A percentile compares a stretch with the other conserved stretches of the same genome.
These are phyloP conservation scores for Molorchus minor DNA, from an alignment of 2,888 invertebrate species.

Conservation along the genomic window DNA sequence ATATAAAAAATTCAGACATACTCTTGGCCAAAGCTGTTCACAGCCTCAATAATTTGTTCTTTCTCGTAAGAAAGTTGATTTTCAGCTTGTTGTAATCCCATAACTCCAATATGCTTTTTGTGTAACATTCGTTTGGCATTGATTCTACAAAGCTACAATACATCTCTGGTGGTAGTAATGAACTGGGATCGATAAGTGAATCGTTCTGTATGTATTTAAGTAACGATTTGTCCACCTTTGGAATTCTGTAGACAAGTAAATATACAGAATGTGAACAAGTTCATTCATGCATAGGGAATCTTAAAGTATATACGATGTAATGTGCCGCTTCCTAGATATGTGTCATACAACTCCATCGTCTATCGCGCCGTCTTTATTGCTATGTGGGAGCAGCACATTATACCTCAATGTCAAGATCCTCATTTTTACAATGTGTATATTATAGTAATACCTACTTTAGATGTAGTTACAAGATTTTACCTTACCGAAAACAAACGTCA, in stretches of 20 bases:
- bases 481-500: constrained; percentile 68
- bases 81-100: constrained; percentile 71
- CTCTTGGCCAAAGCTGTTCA: constrained; percentile 68
- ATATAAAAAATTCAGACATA: constrained; percentile 38
- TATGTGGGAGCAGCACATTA: no score
- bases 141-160: constrained; percentile 73
- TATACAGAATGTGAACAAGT: no score
- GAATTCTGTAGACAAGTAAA: constrained; percentile 45
- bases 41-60: constrained; percentile 69
- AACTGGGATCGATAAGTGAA: constrained; percentile 64
- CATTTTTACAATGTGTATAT: no score
- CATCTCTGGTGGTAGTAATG: constrained; percentile 66
- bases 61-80: constrained; percentile 67
- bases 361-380: no score
- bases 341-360: no score
- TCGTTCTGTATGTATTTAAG: constrained; percentile 38
- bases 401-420: no score
- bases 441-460: no score
- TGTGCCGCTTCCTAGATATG: no score
- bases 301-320: no score
- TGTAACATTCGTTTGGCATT: constrained; percentile 70
- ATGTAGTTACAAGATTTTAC: not conserved
- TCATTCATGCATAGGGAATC: not conserved
- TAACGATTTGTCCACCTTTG: constrained; percentile 47
- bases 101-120: constrained; percentile 74